Base-by-base conservation (phyloP, 2,113 vertebrate species). In the Mirounga angustirostris region DNA sequence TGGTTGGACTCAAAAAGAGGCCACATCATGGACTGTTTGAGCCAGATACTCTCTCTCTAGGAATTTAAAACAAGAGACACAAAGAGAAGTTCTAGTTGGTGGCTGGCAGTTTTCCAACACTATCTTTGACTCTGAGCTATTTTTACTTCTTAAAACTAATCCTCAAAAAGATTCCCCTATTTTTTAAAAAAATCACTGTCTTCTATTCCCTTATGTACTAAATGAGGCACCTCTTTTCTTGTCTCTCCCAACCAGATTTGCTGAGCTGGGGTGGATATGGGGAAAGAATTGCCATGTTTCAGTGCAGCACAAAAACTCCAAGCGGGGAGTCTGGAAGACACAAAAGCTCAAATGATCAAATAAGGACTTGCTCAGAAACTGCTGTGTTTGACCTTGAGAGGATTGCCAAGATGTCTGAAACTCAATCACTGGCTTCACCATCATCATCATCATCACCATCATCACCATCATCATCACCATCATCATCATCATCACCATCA, bases 61-160 rank as follows among this genome's bases (percentile, higher is more conserved):
- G 74, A 91, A 95, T 90, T 54, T 83, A 63, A 83, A 58, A 58
- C 71, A 13, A 81, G 33, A 89, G 36, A 26, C 65, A 69, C 85
- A 71, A 61, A 67, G 58, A 84, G 76, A 91, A 83, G 59, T 54
- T 78, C 67, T 78, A 16, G 14, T 36, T 69, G 50, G 63, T 50
- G 46, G 69, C 1, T 74, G 69, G 76, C 18, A 18, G 54, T 78
- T 76, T 92, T 76, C 87, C 40, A 63, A 58, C 7, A 85, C 28
- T 58, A 11, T 93, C 81, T 92, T 92, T 16, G 36, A 73, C 65
- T 90, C 61, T 71, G 36, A 1, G 73, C 59, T 94, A 83, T 95
- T 90, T 94, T 91, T 81, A 95, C 83, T 94, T 26, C 58, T 92
- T 76, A 74, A 90, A 93, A 92, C 4, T 19, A 89, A 91, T 80